phyloP scores from a whole-genome alignment of 2,113 vertebrate species.

The Romanogobio albipinnatus region DNA sequence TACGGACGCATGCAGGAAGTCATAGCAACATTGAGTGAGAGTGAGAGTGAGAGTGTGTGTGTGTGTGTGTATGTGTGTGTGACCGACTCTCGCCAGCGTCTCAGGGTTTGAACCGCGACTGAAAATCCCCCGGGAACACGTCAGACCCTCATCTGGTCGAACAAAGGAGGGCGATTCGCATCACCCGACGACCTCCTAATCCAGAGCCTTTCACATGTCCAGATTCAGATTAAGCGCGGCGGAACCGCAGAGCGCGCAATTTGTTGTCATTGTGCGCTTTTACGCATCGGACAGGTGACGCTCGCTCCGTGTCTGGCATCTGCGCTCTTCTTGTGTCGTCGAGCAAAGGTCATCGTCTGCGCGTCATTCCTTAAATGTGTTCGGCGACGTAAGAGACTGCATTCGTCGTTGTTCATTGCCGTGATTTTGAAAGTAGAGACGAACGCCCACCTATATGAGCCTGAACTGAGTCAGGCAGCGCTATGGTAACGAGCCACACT shows the following conservation, averaged over 20 bases:
- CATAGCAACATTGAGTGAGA: slow-evolving; percentile 69
- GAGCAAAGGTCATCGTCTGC: background rate
- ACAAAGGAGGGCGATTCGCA: slow-evolving; percentile 63
- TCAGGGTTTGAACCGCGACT: slow-evolving; percentile 48
- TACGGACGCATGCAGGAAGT: slow-evolving; percentile 72
- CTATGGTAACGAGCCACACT: slow-evolving; percentile 67
- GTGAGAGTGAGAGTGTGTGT: slow-evolving; percentile 35
- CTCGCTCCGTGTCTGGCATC: slow-evolving; percentile 22
- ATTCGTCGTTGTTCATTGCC: slow-evolving; percentile 1
- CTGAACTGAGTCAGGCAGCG: slow-evolving; percentile 62
- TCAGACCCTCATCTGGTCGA: slow-evolving; percentile 61
- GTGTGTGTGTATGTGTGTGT: slow-evolving; percentile 16
- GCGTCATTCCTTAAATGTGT: slow-evolving; percentile 1
- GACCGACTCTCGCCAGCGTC: slow-evolving; percentile 56
- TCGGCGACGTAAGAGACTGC: background rate
- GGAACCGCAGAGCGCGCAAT: slow-evolving; percentile 55
- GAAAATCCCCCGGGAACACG: slow-evolving; percentile 50
- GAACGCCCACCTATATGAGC: slow-evolving; percentile 26
- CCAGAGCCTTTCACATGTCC: slow-evolving; percentile 67
- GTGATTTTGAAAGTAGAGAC: slow-evolving; percentile 36
- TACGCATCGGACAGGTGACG: slow-evolving; percentile 64
- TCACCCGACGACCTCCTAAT: slow-evolving; percentile 66
- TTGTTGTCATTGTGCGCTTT: slow-evolving; percentile 54
- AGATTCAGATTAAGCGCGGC: slow-evolving; percentile 66
- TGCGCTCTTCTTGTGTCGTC: background rate